Base-by-base conservation (phyloP, 2,888 invertebrate genomes). In the Acanthacorydalis orientalis region DNA sequence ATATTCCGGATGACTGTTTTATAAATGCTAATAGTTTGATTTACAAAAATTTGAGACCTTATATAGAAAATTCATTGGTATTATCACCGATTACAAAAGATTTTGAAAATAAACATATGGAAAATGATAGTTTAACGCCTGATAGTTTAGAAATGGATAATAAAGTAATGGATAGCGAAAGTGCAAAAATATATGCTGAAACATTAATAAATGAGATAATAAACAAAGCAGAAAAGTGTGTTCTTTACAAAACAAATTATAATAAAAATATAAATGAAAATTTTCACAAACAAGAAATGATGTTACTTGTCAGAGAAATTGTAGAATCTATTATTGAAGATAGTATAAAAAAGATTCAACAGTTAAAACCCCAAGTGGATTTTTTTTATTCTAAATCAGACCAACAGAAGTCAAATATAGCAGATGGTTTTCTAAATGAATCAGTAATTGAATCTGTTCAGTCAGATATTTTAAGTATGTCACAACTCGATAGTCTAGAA, bases 401-500 rank as follows among this genome's bases (percentile, higher is more conserved):
- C 10, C 12, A 12, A 9, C 31, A 12, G 1, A 10, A 10, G 11
- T 12, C 12, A n/a, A 31, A 23, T 31, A 2, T 16, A 9, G 31
- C 16, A n/a, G 43, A 42, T 11, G 16, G 23, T 16, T 23, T 31
- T 12, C 10, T 43, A 9, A 31, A 43, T 31, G 31, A 43, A 23
- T 31, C 23, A 6, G 10, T 12, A 9, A 31, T 31, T 10, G 23
- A 8, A 7, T 23, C 12, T 23, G 9, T 43, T 43, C 10, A n/a
- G 11, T 23, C 37, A 1, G 37, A 37, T 37, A 31, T 12, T 2
- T 23, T 46, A 12, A 35, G 35, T 15, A 46, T 39, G 4, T 39
- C 46, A 38, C 46, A 46, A 23, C 39, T 46, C 7, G 46, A 46
- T 38, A 46, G 46, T 40, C 31, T 46, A 23, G 46, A 46, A 39